Percentiles rank a stretch among this genome's conserved stretches.
These are phyloP conservation scores for Bombus affinis DNA, from an alignment of 1,140 invertebrate genomes.

Conservation along the genomic window DNA sequence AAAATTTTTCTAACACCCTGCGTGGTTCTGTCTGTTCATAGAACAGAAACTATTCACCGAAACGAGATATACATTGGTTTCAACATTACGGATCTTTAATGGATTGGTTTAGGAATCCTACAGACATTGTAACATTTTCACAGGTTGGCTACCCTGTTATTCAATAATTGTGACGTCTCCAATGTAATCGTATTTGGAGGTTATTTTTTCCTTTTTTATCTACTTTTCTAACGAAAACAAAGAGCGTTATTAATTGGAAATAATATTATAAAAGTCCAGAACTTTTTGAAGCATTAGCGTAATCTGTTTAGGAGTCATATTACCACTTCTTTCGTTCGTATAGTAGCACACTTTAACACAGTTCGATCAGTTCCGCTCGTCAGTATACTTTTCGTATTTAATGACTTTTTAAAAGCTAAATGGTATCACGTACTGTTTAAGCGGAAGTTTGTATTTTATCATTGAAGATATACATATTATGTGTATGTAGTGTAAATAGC, in stretches of 20 bases:
- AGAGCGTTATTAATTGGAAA: slow-evolving; percentile 11
- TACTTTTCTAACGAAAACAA: slow-evolving; percentile 16
- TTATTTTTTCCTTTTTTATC: slow-evolving; percentile 13
- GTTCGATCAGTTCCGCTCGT: background rate
- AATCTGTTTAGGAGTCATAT: background rate
- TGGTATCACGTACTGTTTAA: background rate
- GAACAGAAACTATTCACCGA: slow-evolving; percentile 23
- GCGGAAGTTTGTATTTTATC: background rate
- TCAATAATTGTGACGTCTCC: slow-evolving; percentile 3
- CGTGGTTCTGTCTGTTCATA: slow-evolving; percentile 19
- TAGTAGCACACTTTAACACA: background rate
- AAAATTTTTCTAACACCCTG: slow-evolving; percentile 51
- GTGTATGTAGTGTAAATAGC: background rate
- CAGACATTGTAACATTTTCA: background rate
- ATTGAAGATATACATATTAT: background rate
- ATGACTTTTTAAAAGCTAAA: background rate
- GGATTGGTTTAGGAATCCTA: slow-evolving; percentile 51
- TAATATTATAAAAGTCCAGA: background rate
- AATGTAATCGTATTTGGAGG: slow-evolving; percentile 15
- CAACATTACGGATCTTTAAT: slow-evolving; percentile 5
- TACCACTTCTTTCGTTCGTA: background rate
- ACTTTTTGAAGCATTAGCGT: background rate
- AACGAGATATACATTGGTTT: background rate
- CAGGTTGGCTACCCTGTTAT: slow-evolving; percentile 43
- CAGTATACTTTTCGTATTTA: background rate